Evolutionary conservation across 1,140 invertebrate genomes (phyloP).

Genomic region (Hyposmocoma kahamanoa): DNA sequence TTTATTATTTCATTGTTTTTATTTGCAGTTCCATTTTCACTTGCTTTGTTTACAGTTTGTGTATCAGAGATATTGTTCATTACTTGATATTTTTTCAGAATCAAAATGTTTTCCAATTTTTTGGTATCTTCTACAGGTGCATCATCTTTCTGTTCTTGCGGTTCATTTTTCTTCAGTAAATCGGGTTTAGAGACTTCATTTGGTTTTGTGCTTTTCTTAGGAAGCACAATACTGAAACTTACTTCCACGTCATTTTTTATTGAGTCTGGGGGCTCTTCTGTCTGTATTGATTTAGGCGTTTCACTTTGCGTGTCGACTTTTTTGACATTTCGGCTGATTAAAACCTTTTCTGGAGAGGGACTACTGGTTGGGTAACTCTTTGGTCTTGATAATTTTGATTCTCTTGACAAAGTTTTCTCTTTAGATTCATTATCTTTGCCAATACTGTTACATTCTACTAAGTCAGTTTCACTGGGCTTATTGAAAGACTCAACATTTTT

Average conservation of each 20-base stretch:
- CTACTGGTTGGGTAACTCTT: conserved; percentile 75
- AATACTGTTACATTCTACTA: no score
- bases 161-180: conserved; percentile 20
- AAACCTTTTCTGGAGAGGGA: conserved; percentile 61
- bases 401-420: conserved; percentile 44
- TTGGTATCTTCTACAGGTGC: conserved; percentile 44
- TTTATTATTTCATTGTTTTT: conserved; percentile 12
- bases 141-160: conserved; percentile 32
- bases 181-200: conserved; percentile 22
- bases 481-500: conserved; percentile 54
- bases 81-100: conserved; percentile 65
- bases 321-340: conserved; percentile 35
- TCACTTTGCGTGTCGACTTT: conserved; percentile 37
- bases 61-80: conserved; percentile 28
- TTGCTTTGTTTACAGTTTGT: conserved; percentile 22
- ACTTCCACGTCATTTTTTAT: conserved; percentile 62
- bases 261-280: no score
- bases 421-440: conserved; percentile 37
- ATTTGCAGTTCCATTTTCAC: conserved; percentile 24
- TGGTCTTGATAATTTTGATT: conserved; percentile 77
- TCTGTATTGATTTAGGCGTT: conserved; percentile 7
- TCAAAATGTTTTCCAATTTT: conserved; percentile 39
- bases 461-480: conserved; percentile 34
- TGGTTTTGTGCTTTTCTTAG: conserved; percentile 47
- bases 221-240: conserved; percentile 68